Percentiles rank a stretch among this genome's conserved stretches.
Conservation (phyloP, 53 echinoderm and acorn worm species). For the Zoroaster sp. region DNA sequence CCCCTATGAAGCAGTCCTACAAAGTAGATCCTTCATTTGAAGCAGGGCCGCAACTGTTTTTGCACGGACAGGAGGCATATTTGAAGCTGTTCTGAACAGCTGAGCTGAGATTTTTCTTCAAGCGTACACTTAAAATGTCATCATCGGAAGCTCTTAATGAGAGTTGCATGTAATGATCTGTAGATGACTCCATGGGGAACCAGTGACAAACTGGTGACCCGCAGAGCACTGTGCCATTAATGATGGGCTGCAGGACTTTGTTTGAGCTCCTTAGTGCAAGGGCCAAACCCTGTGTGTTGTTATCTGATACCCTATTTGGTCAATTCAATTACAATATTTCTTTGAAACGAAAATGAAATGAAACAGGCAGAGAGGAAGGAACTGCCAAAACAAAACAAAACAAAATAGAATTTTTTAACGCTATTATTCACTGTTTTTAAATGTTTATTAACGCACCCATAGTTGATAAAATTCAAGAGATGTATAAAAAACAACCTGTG, state of each 20-base stretch:
- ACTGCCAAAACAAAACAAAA: too few relatives aligned
- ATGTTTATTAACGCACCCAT: too few relatives aligned
- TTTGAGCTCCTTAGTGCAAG: neutral
- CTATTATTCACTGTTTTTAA: too few relatives aligned
- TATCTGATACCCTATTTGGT: neutral
- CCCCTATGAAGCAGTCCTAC: too few relatives aligned
- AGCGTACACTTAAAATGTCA: neutral
- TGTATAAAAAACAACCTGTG: too few relatives aligned
- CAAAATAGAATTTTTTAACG: too few relatives aligned
- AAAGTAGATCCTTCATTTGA: too few relatives aligned
- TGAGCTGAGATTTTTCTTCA: neutral
- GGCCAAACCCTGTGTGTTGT: neutral
- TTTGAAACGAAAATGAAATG: too few relatives aligned
- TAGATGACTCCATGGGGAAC: conserved; percentile 28
- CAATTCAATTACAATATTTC: too few relatives aligned
- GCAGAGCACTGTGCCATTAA: neutral
- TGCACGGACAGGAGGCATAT: neutral
- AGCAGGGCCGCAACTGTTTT: neutral
- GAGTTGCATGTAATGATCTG: conserved; percentile 5
- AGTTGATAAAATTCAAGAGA: too few relatives aligned
- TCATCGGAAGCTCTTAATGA: conserved; percentile 41
- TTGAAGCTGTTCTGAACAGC: neutral
- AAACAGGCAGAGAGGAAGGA: too few relatives aligned
- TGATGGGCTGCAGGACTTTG: neutral
- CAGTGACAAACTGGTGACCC: conserved; percentile 26